Base-by-base conservation (phyloP, 2,888 invertebrate species). In the Caenorhabditis sp. region DNA sequence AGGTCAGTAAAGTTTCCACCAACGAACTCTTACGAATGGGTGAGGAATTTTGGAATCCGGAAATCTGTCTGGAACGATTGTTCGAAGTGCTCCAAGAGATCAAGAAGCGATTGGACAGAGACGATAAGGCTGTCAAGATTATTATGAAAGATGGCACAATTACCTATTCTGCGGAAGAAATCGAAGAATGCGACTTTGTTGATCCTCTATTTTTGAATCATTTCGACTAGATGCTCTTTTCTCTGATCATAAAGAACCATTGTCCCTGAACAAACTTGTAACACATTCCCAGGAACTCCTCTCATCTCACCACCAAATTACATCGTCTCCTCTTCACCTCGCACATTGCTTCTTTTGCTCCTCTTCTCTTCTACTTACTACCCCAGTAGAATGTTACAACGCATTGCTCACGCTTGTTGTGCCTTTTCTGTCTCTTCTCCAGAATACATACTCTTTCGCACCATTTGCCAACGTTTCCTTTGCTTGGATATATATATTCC, bases 1-100 rank as follows among this genome's bases (percentile, higher is more conserved):
- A 44, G 44, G 44, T 44, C 14, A 14, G 14, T 16, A 44, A 44
- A 10, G 14, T 16, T 14, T 3, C 16, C 4, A 44, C 12, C 44
- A 10, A 44, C 2, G 12, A 44, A 3, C 10, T 44, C 16, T 14
- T 14, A 16, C 10, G 14, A 12, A 44, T 44, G 44, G 58, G 58
- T n/a, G n/a, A n/a, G n/a, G 31, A n/a, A 4, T 6, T 14, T 0
- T 58, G 58, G 58, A n/a, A 58, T 31, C 14, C 31, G 0, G 5
- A 58, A 14, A 5, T n/a, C 28, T 58, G 58, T n/a, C 14, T 31
- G 16, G 22, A 58, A 5, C 24, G 14, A 10, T 14, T 58, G 1
- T 58, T 58, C 31, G 58, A 58, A 31, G n/a, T 58, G 16, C 31
- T 58, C 7, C 58, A n/a, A 31, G 28, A 58, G 6, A 58, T 58